Percentiles rank a stretch among this genome's conserved stretches.
Conservation (phyloP, 2,797 vertebrate genomes). For the Phrynocephalus guinanensis region DNA sequence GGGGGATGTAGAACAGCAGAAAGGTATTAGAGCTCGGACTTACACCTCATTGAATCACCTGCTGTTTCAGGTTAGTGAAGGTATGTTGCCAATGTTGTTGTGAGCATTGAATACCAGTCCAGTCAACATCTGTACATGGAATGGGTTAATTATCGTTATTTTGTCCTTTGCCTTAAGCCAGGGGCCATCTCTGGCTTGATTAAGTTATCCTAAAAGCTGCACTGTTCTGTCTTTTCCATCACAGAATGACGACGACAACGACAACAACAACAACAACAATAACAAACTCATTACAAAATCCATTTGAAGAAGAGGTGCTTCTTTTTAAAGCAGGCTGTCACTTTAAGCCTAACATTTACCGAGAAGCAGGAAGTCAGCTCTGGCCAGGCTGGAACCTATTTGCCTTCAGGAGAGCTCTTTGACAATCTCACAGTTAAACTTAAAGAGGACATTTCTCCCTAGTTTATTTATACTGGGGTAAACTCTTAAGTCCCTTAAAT, state of each 20-base stretch:
- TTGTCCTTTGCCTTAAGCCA: not conserved
- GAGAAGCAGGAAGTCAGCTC: constrained; percentile 53
- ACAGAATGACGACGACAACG: not conserved
- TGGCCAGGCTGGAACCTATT: constrained; percentile 13
- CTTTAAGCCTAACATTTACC: constrained; percentile 43
- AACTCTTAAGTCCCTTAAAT: constrained; percentile 46
- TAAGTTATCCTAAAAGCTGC: constrained; percentile 3
- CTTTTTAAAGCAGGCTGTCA: constrained; percentile 36
- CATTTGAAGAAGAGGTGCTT: not conserved
- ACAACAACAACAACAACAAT: too few relatives aligned
- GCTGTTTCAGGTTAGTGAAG: not conserved
- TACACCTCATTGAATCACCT: not conserved
- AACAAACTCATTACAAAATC: not conserved
- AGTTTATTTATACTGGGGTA: constrained; percentile 51
- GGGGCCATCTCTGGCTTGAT: not conserved
- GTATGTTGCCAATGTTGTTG: not conserved
- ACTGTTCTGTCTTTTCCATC: constrained; percentile 8
- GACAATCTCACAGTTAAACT: constrained; percentile 53
- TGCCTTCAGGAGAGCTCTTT: constrained; percentile 50
- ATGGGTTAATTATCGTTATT: not conserved
- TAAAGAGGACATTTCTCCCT: constrained; percentile 51
- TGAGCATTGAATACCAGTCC: not conserved
- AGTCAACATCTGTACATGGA: not conserved
- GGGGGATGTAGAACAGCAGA: not conserved
- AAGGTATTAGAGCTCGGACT: not conserved